Base-by-base conservation (phyloP, 2,113 vertebrate genomes). In the Centropristis striata region DNA sequence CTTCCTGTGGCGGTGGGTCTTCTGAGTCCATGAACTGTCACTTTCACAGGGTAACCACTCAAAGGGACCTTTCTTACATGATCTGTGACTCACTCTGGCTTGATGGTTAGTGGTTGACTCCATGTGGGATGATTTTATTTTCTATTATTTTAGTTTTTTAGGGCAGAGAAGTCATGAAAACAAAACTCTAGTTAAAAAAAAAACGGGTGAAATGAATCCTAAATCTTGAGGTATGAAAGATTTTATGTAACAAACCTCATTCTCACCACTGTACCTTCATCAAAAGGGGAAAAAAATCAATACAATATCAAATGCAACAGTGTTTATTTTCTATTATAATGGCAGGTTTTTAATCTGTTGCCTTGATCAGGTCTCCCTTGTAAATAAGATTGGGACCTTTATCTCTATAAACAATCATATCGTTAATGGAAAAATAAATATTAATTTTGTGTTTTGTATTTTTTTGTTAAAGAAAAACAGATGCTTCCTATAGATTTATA, bases 1-100 rank as follows among this genome's bases (percentile, higher is more conserved):
- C 87, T 96, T 84, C 89, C 93, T 78, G 75, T 95, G 32, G 84
- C 89, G 21, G 55, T 93, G 84, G 90, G 91, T 69, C 82, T 94
- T 37, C 76, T 95, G 51, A 90, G 81, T 73, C 92, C 78, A 18
- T 95, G 90, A 95, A 46, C 60, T 44, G 1, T 53, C 37, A 6
- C 39, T 67, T 41, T 57, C 50, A 63, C 39, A 36, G 12, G 57
- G 10, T 51, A 41, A 54, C 28, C 32, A 60, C 57, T 41, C 50
- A 41, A 23, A 51, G 60, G 82, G 72, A 79, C 28, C 75, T 70
- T 64, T 20, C 18, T 20, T 36, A 78, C 39, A 37, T 51, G 20
- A 47, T 75, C 44, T 71, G 41, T 68, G 60, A 51, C 71, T 76
- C 49, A 42, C 57, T 74, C 23, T 53, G 53, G 44, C 39, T 74